These are phyloP conservation scores for Micromesistius poutassou DNA, from an alignment of 2,797 vertebrate genomes.

Conservation along the genomic window DNA sequence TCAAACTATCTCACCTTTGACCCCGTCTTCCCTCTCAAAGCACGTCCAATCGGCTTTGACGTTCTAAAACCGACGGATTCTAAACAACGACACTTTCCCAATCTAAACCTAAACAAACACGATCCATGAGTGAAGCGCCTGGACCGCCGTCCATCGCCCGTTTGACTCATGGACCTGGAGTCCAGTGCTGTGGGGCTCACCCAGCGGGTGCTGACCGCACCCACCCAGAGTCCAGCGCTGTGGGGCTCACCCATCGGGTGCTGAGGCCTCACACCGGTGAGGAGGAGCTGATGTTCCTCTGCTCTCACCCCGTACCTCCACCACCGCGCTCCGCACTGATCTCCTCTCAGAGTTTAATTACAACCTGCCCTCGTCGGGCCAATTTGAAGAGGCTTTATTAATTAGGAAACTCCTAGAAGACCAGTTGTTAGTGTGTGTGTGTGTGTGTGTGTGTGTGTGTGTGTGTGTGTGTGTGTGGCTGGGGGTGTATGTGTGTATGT, in stretches of 20 bases:
- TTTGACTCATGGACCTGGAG: no score
- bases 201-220: no score
- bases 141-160: no score
- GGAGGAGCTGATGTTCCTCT: constrained; percentile 25
- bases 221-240: background rate
- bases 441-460: constrained; percentile 13
- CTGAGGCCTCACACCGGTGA: constrained; percentile 31
- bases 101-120: no score
- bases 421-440: constrained; percentile 39
- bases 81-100: background rate
- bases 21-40: background rate
- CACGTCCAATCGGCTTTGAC: background rate
- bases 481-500: no score
- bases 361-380: constrained; percentile 40
- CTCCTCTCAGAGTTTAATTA: constrained; percentile 58
- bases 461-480: no score
- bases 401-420: constrained; percentile 48
- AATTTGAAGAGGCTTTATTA: constrained; percentile 48
- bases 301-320: constrained; percentile 32
- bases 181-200: no score
- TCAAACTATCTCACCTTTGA: background rate
- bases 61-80: background rate
- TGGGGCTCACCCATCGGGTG: background rate
- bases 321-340: constrained; percentile 7
- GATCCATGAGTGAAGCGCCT: no score